phyloP scores from a whole-genome alignment of 2,113 vertebrate genomes.

The Sphaerodactylus townsendi region DNA sequence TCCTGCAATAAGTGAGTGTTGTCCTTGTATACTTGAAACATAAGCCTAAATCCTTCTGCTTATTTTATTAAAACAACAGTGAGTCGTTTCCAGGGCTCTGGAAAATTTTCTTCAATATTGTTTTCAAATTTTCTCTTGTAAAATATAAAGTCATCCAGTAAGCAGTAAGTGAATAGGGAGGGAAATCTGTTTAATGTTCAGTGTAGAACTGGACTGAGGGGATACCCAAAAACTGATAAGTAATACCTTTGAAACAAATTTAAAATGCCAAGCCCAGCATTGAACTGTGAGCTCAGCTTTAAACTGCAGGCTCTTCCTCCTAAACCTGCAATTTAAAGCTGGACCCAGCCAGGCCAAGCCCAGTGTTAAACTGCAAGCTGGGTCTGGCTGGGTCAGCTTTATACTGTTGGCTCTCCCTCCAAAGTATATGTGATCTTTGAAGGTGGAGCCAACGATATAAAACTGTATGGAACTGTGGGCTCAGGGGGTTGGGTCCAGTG shows the following conservation, averaged over 20 bases:
- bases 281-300: too few relatives aligned
- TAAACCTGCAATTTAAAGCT: too few relatives aligned
- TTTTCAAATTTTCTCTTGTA: not conserved
- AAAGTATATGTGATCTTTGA: too few relatives aligned
- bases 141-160: not conserved
- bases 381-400: too few relatives aligned
- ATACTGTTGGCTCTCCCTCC: too few relatives aligned
- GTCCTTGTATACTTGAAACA: slow-evolving; percentile 5
- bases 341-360: too few relatives aligned
- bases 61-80: not conserved
- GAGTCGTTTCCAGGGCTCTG: not conserved
- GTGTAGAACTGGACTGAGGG: not conserved
- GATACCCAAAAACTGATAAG: not conserved
- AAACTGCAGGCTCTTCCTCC: too few relatives aligned
- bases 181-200: not conserved
- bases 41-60: not conserved
- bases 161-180: not conserved
- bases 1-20: not conserved
- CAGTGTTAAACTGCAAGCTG: too few relatives aligned
- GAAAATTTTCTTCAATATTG: not conserved
- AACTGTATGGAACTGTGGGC: too few relatives aligned
- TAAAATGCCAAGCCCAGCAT: too few relatives aligned
- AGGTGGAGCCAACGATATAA: too few relatives aligned
- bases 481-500: too few relatives aligned
- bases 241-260: not conserved